Percentiles rank a stretch among this genome's conserved stretches.
Evolutionary conservation across 2,888 invertebrate species (phyloP).

Genomic region (Empis stercorea): DNA sequence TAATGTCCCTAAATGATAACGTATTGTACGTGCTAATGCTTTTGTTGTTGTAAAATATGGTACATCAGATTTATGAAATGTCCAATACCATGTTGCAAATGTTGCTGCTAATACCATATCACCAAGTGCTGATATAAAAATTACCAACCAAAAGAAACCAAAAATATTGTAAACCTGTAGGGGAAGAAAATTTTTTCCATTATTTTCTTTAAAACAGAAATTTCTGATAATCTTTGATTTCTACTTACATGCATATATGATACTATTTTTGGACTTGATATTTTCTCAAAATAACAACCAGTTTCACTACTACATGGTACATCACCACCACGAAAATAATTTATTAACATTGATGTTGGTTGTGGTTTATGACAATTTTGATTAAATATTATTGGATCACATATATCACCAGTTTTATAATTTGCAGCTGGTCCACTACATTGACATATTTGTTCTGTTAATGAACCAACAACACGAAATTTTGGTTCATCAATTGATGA

Average conservation of each 20-base stretch:
- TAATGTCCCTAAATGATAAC: constrained; percentile 63
- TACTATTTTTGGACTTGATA: constrained; percentile 41
- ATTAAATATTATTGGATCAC: constrained; percentile 44
- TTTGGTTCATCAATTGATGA: constrained; percentile 52
- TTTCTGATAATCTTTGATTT: not conserved
- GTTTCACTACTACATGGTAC: constrained; percentile 35
- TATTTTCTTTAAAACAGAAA: too few species aligned
- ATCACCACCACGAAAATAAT: constrained; percentile 13
- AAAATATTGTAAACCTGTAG: constrained; percentile 50
- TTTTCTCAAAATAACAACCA: constrained; percentile 49
- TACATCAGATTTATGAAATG: constrained; percentile 64
- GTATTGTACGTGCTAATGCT: constrained; percentile 56
- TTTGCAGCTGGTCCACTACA: constrained; percentile 34
- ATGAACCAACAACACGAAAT: constrained; percentile 44
- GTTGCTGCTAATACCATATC: constrained; percentile 85
- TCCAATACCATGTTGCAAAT: constrained; percentile 92
- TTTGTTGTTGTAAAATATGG: constrained; percentile 71
- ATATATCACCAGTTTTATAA: constrained; percentile 41
- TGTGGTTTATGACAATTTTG: constrained; percentile 34
- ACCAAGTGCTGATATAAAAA: constrained; percentile 77
- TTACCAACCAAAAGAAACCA: constrained; percentile 80
- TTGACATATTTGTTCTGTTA: constrained; percentile 37
- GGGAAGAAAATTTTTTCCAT: too few species aligned
- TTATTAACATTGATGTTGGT: constrained; percentile 6
- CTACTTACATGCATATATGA: constrained; percentile 37